Evolutionary conservation across 2,888 invertebrate genomes (phyloP), one percentile per base, ranked within the genome.

Genomic region (Melanophora roralis): DNA sequence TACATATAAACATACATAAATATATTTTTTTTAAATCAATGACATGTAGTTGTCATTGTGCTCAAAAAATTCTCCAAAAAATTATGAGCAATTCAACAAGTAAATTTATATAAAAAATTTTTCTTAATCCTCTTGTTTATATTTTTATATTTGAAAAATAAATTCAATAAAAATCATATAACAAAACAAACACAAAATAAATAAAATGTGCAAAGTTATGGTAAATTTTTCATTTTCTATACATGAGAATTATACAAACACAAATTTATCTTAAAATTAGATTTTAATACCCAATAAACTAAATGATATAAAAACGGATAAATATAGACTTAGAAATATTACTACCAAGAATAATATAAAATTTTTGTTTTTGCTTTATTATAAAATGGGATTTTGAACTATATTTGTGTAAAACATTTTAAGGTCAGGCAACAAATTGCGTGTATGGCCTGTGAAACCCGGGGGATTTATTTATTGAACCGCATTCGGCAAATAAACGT

Each of bases 181-280:
- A 11, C 40, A 21, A 51, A 23, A n/a, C 11, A 69, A 59, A 57
- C 23, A 47, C 12, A 23, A 59, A 67, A 12, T 9, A 32, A 53
- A 53, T 4, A 5, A 53, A 62, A 62, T 45, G 16, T 53, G 72
- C 51, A 62, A 72, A 45, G 21, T 53, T 53, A 62, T 53, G 43
- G 40, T 47, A 21, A 53, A 53, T 68, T 23, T 68, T 34, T 68
- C 2, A 27, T 4, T 57, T 69, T 68, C n/a, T 47, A 11, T 57
- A 45, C 4, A 14, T 3, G 5, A n/a, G n/a, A n/a, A n/a, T n/a
- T 16, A 43, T 16, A 7, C 14, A 12, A n/a, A 21, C 8, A n/a
- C 1, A 59, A 5, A 19, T 32, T 21, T 38, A 12, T 38, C 1
- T 71, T 43, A 23, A 43, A 43, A 53, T 71, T 43, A 53, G 62